These are phyloP conservation scores for Proterorhinus semilunaris DNA, from an alignment of 2,113 vertebrate genomes.

Conservation along the genomic window DNA sequence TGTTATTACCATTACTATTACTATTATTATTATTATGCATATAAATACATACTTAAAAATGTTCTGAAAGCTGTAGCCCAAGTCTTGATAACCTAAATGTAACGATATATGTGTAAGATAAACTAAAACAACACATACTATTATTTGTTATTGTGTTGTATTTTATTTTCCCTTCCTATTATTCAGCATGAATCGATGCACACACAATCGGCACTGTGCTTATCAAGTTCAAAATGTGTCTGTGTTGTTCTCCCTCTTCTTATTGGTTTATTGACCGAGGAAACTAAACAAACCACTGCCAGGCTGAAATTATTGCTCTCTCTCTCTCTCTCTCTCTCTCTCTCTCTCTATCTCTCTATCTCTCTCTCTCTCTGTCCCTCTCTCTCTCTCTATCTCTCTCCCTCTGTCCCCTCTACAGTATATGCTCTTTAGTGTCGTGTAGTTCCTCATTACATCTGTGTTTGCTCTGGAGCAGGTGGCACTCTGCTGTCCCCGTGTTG, in stretches of 20 bases:
- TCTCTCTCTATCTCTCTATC: background rate
- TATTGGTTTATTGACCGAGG: constrained; percentile 55
- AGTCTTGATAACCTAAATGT: no score
- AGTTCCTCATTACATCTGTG: constrained; percentile 22
- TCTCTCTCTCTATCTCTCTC: background rate
- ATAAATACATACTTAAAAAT: no score
- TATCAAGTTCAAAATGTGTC: constrained; percentile 41
- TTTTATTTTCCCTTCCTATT: background rate
- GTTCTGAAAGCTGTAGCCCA: no score
- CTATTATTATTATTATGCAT: no score
- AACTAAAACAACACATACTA: no score
- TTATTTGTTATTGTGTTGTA: no score
- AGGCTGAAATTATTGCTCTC: constrained; percentile 31
- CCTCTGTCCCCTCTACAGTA: background rate
- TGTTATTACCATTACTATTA: no score
- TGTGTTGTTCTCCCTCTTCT: constrained; percentile 33
- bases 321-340: background rate
- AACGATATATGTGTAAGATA: no score
- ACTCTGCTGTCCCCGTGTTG: constrained; percentile 8
- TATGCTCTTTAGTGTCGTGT: constrained; percentile 10
- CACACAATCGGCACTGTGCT: constrained; percentile 12
- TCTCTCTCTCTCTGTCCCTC: background rate
- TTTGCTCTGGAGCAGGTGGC: constrained; percentile 56
- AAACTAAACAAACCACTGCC: constrained; percentile 47
- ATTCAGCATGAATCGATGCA: background rate